Evolutionary conservation across 1,140 invertebrate species (phyloP), one percentile per base, ranked within the genome.

Genomic region (Zaprionus inermis): DNA sequence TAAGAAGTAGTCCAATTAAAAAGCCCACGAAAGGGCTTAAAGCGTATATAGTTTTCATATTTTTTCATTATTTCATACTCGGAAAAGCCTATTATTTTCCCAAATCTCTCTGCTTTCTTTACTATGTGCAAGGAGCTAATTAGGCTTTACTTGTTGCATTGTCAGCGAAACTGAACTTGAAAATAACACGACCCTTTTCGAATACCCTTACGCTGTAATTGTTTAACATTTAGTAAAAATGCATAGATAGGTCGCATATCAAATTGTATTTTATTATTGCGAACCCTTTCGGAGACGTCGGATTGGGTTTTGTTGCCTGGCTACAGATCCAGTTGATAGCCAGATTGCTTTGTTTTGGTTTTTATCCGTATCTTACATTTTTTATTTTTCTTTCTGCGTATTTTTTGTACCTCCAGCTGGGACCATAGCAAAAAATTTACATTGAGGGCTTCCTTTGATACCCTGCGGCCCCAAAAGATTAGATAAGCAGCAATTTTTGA

Each of bases 401-500:
- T 6, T 20, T 24, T 32, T 10, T 66, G 9, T 32, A 30, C 36
- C 34, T 24, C 52, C 59, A 46, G 20, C 59, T 38, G 28, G 11
- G 34, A 10, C 32, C 32, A n/a, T 41, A 28, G 5, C 16, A 34
- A 22, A 41, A 41, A 44, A 67, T 54, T 36, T 68, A 34, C 51
- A 69, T 73, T 51, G 58, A n/a, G 44, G 38, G 60, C 22, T 36
- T 12, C 16, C 38, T 55, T 61, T 63, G 32, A 63, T 36, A 28
- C 34, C 72, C 59, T 52, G 51, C n/a, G 72, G 52, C 30, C 30
- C 32, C 18, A 56, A 56, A 38, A 52, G 58, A 51, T 63, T 52
- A 72, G 55, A 66, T 72, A 70, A 63, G 58, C 38, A 34, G 58
- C 16, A 34, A 61, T 58, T 74, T 70, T 70, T 63, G 52, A 74